Conservation (phyloP, 2,113 vertebrate species). For the Ariopsis seemanni region DNA sequence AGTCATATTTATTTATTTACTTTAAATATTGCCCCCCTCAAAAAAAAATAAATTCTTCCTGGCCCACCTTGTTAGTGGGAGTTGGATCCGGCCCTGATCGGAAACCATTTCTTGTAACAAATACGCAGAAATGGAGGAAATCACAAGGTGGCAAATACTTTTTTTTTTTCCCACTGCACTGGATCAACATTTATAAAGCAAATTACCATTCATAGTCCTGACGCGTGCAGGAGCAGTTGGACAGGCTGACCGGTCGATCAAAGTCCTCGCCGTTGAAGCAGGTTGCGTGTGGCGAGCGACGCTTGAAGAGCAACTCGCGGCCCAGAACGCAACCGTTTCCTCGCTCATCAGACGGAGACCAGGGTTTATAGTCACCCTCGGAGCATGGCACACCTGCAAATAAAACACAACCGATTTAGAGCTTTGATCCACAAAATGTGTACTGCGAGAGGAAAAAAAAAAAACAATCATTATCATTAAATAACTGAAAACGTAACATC, state of each 20-base stretch:
- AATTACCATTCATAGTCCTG: conserved; percentile 94
- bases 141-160: neutral
- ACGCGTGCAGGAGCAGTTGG: conserved; percentile 95
- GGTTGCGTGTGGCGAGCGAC: conserved; percentile 89
- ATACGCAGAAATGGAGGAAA: neutral
- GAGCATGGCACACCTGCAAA: conserved; percentile 87
- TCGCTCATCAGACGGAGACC: conserved; percentile 93
- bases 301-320: conserved; percentile 88
- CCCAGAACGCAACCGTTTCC: conserved; percentile 93
- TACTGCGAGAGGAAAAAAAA: neutral
- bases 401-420: neutral
- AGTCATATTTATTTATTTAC: too few relatives aligned
- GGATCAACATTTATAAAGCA: neutral
- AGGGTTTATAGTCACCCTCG: conserved; percentile 93
- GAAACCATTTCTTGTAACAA: neutral
- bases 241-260: conserved; percentile 86
- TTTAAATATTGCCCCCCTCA: too few relatives aligned
- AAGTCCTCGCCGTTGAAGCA: conserved; percentile 98
- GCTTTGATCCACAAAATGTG: neutral
- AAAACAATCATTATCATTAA: neutral
- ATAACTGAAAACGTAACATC: neutral
- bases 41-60: too few relatives aligned
- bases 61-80: too few relatives aligned
- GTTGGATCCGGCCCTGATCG: too few relatives aligned
- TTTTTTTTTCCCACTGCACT: neutral